Evolutionary conservation across 1,140 invertebrate genomes (phyloP).

Genomic region (Zaprionus ornatus): DNA sequence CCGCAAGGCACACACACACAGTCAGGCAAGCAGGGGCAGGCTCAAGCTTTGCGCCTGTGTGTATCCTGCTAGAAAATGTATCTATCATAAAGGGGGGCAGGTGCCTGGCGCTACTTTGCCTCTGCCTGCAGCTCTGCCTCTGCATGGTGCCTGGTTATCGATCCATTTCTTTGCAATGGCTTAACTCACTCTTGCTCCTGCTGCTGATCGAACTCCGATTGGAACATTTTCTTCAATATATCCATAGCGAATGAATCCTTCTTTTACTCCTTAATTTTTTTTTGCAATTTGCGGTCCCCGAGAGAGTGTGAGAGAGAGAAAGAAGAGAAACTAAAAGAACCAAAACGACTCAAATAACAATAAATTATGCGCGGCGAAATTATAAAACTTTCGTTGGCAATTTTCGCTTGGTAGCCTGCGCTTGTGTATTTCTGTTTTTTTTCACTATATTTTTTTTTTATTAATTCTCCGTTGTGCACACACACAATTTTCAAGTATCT

Average conservation of each 20-base stretch:
- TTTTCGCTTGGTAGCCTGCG: background rate
- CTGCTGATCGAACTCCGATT: slow-evolving; percentile 56
- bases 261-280: slow-evolving; percentile 23
- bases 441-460: slow-evolving; percentile 1
- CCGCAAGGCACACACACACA: slow-evolving; percentile 41
- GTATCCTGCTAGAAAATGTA: slow-evolving; percentile 76
- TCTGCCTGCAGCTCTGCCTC: slow-evolving; percentile 28
- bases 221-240: slow-evolving; percentile 82
- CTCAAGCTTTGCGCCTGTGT: slow-evolving; percentile 24
- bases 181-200: slow-evolving; percentile 73
- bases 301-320: slow-evolving; percentile 8
- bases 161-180: slow-evolving; percentile 31
- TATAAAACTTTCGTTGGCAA: slow-evolving; percentile 8
- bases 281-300: slow-evolving; percentile 25
- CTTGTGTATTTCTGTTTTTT: slow-evolving; percentile 7
- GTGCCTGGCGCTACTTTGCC: slow-evolving; percentile 55
- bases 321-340: slow-evolving; percentile 75
- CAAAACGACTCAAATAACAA: slow-evolving; percentile 66
- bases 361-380: slow-evolving; percentile 18
- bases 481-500: slow-evolving; percentile 44
- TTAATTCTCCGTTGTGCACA: slow-evolving; percentile 22
- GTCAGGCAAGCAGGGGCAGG: background rate
- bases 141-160: slow-evolving; percentile 51
- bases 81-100: slow-evolving; percentile 64
- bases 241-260: slow-evolving; percentile 56